Base-by-base conservation (phyloP, 2,797 vertebrate genomes). In the Chrysolophus pictus region DNA sequence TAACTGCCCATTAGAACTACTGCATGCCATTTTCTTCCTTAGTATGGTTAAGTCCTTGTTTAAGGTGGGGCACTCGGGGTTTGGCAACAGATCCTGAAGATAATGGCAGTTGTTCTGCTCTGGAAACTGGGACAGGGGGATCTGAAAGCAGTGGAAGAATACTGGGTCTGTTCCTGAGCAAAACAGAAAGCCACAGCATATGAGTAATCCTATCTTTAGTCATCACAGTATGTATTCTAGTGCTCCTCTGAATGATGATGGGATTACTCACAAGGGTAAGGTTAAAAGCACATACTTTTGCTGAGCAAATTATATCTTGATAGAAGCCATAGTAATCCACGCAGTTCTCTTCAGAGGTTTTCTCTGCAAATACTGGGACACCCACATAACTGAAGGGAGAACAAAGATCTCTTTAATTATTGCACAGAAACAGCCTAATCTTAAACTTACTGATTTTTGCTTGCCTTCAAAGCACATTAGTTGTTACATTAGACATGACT, bases 141-240 rank as follows among this genome's bases (percentile, higher is more conserved):
- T 49, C 55, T 83, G 69, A 82, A 73, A 70, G 81, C 67, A 93
- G 87, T 94, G 93, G 95, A 96, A 96, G 82, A 95, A 87, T 89
- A 96, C 93, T 44, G 60, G 72, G 51, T 49, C 71, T 64, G 51
- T 74, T 91, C 67, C 78, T 84, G 67, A 87, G 82, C 87, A 89
- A 87, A 95, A 78, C 41, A 88, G 60, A 91, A 94, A 94, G 26
- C 31, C 84, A 69, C 84, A 93, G 70, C 33, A 18, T 88, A 63
- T 81, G 73, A 94, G 51, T 96, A 89, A 93, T 93, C 73, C 3
- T 44, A 70, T 89, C 92, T 85, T 72, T 56, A 83, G 69, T 75
- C 88, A 89, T 87, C 73, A 79, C 79, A 96, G 67, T 17, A 60
- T n/a, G 63, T 65, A 37, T 83, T 89, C 73, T 78, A 59, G 76